These are phyloP conservation scores for Scalopus aquaticus DNA, from an alignment of 2,113 vertebrate species.

Conservation along the genomic window DNA sequence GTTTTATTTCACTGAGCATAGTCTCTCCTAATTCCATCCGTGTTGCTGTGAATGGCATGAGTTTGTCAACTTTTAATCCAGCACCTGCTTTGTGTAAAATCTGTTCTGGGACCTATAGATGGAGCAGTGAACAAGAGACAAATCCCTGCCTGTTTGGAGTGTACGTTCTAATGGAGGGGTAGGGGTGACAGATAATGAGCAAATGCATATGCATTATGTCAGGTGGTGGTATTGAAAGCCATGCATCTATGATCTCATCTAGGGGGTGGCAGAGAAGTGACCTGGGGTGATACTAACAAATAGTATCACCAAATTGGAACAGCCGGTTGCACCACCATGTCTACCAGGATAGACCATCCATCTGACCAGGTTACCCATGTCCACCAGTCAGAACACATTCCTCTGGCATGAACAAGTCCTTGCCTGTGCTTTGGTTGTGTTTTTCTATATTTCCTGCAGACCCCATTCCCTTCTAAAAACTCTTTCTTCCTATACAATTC, in stretches of 20 bases:
- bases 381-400: background rate
- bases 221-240: background rate
- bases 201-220: too few relatives aligned
- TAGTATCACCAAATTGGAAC: background rate
- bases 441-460: background rate
- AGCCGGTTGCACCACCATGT: too few relatives aligned
- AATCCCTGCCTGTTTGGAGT: background rate
- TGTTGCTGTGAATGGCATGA: too few relatives aligned
- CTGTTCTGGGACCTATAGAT: background rate
- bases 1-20: too few relatives aligned
- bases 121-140: background rate
- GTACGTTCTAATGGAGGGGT: background rate
- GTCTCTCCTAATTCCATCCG: too few relatives aligned
- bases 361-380: background rate
- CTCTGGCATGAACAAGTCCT: background rate
- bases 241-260: background rate
- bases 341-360: background rate
- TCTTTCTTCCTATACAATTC: background rate
- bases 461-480: background rate
- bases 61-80: too few relatives aligned
- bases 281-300: background rate
- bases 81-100: background rate
- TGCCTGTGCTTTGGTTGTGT: background rate
- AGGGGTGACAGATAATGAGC: too few relatives aligned
- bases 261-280: background rate